A percentile compares a stretch with the other conserved stretches of the same genome.
phyloP scores from a whole-genome alignment of 2,797 vertebrate genomes.

The Sebastes itinus region DNA sequence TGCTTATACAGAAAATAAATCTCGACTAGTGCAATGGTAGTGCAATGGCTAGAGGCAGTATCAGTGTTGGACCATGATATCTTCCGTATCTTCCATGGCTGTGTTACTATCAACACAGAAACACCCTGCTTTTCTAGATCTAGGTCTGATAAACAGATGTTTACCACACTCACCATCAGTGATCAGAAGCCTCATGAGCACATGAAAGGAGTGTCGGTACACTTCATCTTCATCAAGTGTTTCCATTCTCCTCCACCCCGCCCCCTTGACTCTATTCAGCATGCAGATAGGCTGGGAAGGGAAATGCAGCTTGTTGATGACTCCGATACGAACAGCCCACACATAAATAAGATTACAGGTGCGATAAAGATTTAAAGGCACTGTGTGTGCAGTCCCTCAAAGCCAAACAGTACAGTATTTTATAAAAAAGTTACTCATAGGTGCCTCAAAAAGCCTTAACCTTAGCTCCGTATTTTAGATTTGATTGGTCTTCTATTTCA shows the following conservation, averaged over 20 bases:
- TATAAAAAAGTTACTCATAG: not conserved
- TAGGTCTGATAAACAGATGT: not conserved
- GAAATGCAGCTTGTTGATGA: not conserved
- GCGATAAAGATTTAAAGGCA: not conserved
- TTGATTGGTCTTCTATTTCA: no score
- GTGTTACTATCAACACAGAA: not conserved
- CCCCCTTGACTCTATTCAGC: not conserved
- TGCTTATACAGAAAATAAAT: not conserved
- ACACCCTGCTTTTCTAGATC: not conserved
- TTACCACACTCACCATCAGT: not conserved
- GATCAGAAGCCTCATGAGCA: not conserved
- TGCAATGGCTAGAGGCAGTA: not conserved
- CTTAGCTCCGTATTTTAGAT: no score
- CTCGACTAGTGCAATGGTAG: not conserved
- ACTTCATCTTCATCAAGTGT: slow-evolving; percentile 1
- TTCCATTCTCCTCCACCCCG: not conserved
- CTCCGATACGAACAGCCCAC: slow-evolving; percentile 4
- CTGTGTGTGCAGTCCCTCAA: not conserved
- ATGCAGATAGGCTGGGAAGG: not conserved
- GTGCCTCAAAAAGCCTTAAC: no score
- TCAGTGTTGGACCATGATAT: no score
- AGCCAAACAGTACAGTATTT: not conserved
- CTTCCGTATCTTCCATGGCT: not conserved
- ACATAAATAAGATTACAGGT: not conserved
- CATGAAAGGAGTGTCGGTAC: not conserved